Conservation (phyloP, 2,888 invertebrate species). For the Drosophila neotestacea region DNA sequence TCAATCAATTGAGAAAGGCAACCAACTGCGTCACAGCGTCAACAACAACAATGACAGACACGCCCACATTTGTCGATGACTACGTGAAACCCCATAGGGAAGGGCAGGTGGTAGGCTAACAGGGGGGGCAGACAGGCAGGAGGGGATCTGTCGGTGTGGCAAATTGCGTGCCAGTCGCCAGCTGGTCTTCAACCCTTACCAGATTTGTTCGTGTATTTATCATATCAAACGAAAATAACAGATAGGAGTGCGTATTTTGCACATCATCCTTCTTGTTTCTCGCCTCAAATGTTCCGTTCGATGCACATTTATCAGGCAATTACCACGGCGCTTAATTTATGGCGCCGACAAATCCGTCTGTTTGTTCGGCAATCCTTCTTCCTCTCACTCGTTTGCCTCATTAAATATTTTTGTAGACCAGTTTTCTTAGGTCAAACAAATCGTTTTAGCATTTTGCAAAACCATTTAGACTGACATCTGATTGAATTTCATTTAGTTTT, state of each 20-base stretch:
- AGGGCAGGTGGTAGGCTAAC: no score
- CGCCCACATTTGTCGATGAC: constrained; percentile 21
- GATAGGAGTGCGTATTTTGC: constrained; percentile 29
- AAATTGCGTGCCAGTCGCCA: constrained; percentile 34
- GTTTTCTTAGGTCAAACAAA: constrained; percentile 9
- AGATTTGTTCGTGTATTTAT: constrained; percentile 49
- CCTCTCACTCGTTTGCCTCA: constrained; percentile 11
- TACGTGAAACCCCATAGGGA: background rate
- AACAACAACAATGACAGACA: constrained; percentile 11
- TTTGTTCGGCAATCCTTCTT: constrained; percentile 20
- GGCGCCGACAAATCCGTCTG: constrained; percentile 35
- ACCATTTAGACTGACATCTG: constrained; percentile 35
- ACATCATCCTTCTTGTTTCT: constrained; percentile 36
- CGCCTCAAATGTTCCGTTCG: constrained; percentile 36
- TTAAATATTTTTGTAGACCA: constrained; percentile 10
- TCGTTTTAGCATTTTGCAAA: constrained; percentile 14
- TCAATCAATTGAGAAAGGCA: constrained; percentile 63
- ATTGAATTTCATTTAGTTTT: constrained; percentile 56
- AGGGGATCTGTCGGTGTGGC: background rate
- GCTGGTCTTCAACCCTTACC: constrained; percentile 12
- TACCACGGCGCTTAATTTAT: constrained; percentile 49
- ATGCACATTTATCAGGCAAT: constrained; percentile 52
- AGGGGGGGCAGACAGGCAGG: background rate
- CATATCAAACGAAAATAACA: constrained; percentile 46
- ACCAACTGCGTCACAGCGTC: constrained; percentile 31